Evolutionary conservation across 37 sponge, comb jelly and placozoan species (phyloP).

Genomic region (Sycon ciliatum): DNA sequence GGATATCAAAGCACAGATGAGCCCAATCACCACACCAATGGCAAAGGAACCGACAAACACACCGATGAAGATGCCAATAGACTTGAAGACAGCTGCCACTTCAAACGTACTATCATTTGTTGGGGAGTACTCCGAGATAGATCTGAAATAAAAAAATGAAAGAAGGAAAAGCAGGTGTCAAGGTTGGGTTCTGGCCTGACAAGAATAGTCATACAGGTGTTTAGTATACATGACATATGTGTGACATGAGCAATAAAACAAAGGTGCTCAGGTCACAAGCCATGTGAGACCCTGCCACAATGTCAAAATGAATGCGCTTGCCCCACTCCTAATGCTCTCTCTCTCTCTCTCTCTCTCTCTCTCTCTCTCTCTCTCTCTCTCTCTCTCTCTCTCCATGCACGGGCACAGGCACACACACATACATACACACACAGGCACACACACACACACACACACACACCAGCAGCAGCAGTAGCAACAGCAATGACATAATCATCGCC

Average conservation of each 20-base stretch:
- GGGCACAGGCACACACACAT: constrained; percentile 19
- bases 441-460: not conserved
- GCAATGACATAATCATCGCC: not conserved
- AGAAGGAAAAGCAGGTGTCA: too few relatives aligned
- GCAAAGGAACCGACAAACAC: constrained; percentile 89
- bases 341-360: too few relatives aligned
- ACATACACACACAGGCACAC: constrained; percentile 12
- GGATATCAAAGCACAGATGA: constrained; percentile 66
- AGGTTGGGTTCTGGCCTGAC: too few relatives aligned
- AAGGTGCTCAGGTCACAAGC: not conserved
- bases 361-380: too few relatives aligned
- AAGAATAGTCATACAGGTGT: too few relatives aligned
- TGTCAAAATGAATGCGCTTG: too few relatives aligned
- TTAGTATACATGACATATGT: too few relatives aligned
- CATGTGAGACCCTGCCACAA: too few relatives aligned
- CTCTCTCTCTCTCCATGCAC: not conserved
- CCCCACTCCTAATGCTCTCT: too few relatives aligned
- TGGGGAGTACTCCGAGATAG: not conserved
- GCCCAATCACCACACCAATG: constrained; percentile 62
- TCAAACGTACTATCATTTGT: not conserved
- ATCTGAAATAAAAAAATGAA: not conserved
- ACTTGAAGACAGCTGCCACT: constrained; percentile 14
- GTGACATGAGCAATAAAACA: not conserved
- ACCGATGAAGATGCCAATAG: constrained; percentile 56
- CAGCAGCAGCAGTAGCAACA: not conserved